Conservation (phyloP, 92 coral and sea anemone species). For the Bergia puertoricense region DNA sequence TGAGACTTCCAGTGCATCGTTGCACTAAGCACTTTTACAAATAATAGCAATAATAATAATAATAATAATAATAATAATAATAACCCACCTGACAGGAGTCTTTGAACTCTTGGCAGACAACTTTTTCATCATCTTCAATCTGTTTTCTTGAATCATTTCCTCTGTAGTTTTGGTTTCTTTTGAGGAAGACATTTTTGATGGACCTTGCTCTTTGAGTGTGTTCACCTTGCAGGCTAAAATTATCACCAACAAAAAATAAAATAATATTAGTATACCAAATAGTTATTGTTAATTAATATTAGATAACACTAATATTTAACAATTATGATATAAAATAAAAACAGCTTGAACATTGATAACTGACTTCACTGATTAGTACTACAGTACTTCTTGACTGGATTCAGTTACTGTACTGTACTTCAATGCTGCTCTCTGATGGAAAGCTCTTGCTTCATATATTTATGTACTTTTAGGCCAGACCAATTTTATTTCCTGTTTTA, state of each 20-base stretch:
- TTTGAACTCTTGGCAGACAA: slow-evolving; percentile 69
- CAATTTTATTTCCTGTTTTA: too few relatives aligned
- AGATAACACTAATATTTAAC: background rate
- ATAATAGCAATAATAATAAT: too few relatives aligned
- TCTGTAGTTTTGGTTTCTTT: slow-evolving; percentile 20
- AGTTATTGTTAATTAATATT: background rate
- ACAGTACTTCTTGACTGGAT: background rate
- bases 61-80: too few relatives aligned
- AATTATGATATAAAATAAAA: background rate
- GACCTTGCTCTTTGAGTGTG: slow-evolving; percentile 31
- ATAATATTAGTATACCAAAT: background rate
- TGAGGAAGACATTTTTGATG: slow-evolving; percentile 15
- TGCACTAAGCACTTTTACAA: too few relatives aligned
- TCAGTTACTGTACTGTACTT: background rate
- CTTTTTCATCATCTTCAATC: slow-evolving; percentile 61
- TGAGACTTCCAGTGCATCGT: too few relatives aligned
- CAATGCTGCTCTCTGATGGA: too few relatives aligned
- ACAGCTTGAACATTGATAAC: background rate
- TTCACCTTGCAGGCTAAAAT: slow-evolving; percentile 2
- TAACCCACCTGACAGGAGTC: slow-evolving; percentile 48
- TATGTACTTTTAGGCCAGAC: too few relatives aligned
- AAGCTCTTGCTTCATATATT: too few relatives aligned
- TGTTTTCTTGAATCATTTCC: slow-evolving; percentile 26
- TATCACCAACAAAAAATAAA: background rate
- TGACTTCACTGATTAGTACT: background rate